Conservation (phyloP, 2,888 invertebrate species). For the Campopleginae sp. region DNA sequence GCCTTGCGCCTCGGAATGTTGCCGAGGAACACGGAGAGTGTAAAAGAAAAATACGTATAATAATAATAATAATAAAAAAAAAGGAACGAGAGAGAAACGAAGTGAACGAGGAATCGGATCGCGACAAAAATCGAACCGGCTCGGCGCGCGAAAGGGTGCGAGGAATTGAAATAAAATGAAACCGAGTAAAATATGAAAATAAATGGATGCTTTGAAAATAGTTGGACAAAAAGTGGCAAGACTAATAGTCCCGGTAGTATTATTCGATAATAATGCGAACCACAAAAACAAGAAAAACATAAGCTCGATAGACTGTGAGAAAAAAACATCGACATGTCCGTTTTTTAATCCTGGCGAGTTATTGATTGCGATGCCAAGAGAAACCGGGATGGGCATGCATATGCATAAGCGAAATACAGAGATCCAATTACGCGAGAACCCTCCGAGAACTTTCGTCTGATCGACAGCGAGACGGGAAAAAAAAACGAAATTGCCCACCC, state of each 20-base stretch:
- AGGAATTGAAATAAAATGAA: conserved; percentile 46
- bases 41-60: neutral
- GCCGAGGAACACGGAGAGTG: conserved; percentile 19
- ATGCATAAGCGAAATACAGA: conserved; percentile 60
- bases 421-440: conserved; percentile 62
- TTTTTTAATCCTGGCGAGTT: conserved; percentile 51
- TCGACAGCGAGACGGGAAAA: conserved; percentile 26
- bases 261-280: conserved; percentile 1
- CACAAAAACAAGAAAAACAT: neutral
- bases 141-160: conserved; percentile 32
- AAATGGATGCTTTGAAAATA: conserved; percentile 16
- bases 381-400: conserved; percentile 57
- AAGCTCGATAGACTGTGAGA: neutral
- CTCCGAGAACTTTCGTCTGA: conserved; percentile 25
- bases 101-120: conserved; percentile 40
- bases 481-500: conserved; percentile 6
- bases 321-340: conserved; percentile 47
- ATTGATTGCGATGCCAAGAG: conserved; percentile 51
- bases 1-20: conserved; percentile 43
- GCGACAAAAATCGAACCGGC: conserved; percentile 55
- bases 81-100: conserved; percentile 5
- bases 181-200: conserved; percentile 28
- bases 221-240: conserved; percentile 8
- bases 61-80: neutral
- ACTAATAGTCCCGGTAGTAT: neutral